A percentile compares a stretch with the other conserved stretches of the same genome.
Evolutionary conservation across 2,797 vertebrate genomes (phyloP).

Genomic region (Morus bassanus): DNA sequence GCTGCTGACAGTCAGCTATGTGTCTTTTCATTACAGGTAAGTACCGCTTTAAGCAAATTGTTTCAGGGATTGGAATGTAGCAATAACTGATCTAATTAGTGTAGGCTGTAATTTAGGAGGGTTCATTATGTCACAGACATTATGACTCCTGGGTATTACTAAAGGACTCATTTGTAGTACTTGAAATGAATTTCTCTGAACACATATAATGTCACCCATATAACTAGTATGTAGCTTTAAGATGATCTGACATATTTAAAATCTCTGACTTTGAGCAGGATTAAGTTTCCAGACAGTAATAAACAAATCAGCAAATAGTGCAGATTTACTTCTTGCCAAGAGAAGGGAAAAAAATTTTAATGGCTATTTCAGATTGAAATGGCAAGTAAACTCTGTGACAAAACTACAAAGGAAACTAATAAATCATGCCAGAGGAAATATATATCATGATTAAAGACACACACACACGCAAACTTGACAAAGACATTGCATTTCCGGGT

Average conservation of each 20-base stretch:
- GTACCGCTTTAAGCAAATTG: slow-evolving; percentile 77
- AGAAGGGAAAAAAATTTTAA: background rate
- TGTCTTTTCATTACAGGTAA: slow-evolving; percentile 73
- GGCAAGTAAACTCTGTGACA: slow-evolving; percentile 5
- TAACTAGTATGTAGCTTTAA: background rate
- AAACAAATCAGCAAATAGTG: slow-evolving; percentile 61
- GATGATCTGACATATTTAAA: slow-evolving; percentile 27
- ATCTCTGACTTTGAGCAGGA: slow-evolving; percentile 15
- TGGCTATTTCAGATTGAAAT: slow-evolving; percentile 22
- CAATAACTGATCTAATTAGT: slow-evolving; percentile 82
- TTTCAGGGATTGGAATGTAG: slow-evolving; percentile 75
- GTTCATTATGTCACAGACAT: slow-evolving; percentile 78
- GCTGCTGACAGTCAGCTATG: slow-evolving; percentile 67
- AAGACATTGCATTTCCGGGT: background rate
- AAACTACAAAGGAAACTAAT: slow-evolving; percentile 15
- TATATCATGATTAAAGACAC: background rate
- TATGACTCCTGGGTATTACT: slow-evolving; percentile 79
- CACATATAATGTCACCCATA: slow-evolving; percentile 26
- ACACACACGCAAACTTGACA: background rate
- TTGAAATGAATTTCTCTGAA: slow-evolving; percentile 73
- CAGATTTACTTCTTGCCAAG: slow-evolving; percentile 30
- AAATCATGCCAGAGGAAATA: slow-evolving; percentile 32
- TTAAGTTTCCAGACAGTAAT: slow-evolving; percentile 48
- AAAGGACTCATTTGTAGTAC: slow-evolving; percentile 77
- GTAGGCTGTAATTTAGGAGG: slow-evolving; percentile 80